Percentiles rank a stretch among this genome's conserved stretches.
phyloP scores from a whole-genome alignment of 1,140 invertebrate genomes.

The Mesaphorura yosii region DNA sequence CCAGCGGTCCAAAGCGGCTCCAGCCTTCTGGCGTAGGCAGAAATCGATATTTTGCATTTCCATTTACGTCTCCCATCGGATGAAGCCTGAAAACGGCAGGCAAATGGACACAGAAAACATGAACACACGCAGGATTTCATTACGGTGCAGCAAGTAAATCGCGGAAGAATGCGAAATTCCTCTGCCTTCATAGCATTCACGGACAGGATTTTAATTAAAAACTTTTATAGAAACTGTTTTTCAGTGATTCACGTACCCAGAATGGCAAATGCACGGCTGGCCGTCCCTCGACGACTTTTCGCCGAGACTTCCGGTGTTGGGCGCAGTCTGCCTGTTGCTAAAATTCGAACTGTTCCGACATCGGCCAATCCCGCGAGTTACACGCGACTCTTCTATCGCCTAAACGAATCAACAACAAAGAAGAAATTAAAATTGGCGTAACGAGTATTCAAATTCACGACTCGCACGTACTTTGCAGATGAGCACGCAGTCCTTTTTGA shows the following conservation, averaged over 20 bases:
- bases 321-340: slow-evolving; percentile 73
- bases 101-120: neutral
- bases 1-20: slow-evolving; percentile 19
- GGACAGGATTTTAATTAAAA: neutral
- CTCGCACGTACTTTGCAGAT: slow-evolving; percentile 50
- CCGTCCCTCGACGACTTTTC: slow-evolving; percentile 61
- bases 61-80: slow-evolving; percentile 28
- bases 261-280: slow-evolving; percentile 31
- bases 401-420: slow-evolving; percentile 39
- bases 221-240: neutral
- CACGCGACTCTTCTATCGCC: slow-evolving; percentile 81
- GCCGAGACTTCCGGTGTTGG: slow-evolving; percentile 70
- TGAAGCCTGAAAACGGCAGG: slow-evolving; percentile 24
- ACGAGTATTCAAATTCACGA: neutral
- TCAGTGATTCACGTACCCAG: slow-evolving; percentile 18
- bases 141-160: too few species aligned
- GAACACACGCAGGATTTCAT: too few species aligned
- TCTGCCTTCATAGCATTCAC: too few species aligned
- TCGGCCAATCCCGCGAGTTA: slow-evolving; percentile 71
- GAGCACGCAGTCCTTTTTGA: slow-evolving; percentile 92
- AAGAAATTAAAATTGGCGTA: neutral
- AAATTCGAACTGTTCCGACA: slow-evolving; percentile 78
- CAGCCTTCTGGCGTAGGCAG: slow-evolving; percentile 20
- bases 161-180: too few species aligned
- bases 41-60: slow-evolving; percentile 31